Percentiles rank a stretch among this genome's conserved stretches.
These are phyloP conservation scores for Leptopilina syphax DNA, from an alignment of 2,888 invertebrate species.

Conservation along the genomic window DNA sequence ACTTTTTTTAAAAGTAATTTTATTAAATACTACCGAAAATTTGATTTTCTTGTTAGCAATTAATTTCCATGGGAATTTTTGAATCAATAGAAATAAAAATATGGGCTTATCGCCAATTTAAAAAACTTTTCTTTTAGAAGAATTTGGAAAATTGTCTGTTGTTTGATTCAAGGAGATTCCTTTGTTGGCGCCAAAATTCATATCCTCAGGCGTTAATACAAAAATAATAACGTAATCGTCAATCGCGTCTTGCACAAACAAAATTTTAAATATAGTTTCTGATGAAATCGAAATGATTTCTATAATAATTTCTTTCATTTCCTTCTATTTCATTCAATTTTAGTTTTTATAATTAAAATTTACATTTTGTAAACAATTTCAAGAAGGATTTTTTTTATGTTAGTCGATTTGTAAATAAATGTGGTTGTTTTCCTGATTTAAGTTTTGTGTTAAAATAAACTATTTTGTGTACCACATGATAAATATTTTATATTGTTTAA, in stretches of 20 bases:
- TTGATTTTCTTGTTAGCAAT: too few species aligned
- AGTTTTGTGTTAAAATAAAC: too few species aligned
- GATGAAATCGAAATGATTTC: slow-evolving; percentile 6
- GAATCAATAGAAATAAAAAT: not conserved
- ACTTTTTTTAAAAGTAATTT: too few species aligned
- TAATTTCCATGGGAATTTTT: too few species aligned
- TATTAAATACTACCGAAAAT: too few species aligned
- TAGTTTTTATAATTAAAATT: not conserved
- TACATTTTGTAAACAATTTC: not conserved
- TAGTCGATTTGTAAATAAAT: too few species aligned
- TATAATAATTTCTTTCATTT: not conserved
- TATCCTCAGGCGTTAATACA: slow-evolving; percentile 14
- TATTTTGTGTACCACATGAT: too few species aligned
- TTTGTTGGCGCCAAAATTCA: slow-evolving; percentile 26
- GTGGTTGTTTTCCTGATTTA: too few species aligned
- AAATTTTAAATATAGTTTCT: slow-evolving; percentile 18
- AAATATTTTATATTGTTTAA: not conserved
- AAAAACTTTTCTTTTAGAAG: not conserved
- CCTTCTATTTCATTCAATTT: not conserved
- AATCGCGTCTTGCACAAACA: slow-evolving; percentile 17
- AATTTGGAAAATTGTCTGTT: not conserved
- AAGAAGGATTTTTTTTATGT: too few species aligned
- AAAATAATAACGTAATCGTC: slow-evolving; percentile 35
- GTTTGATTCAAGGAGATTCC: slow-evolving; percentile 4
- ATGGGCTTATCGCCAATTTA: not conserved